phyloP scores from a whole-genome alignment of 2,888 invertebrate species.

The Drosophila nr. medialis region DNA sequence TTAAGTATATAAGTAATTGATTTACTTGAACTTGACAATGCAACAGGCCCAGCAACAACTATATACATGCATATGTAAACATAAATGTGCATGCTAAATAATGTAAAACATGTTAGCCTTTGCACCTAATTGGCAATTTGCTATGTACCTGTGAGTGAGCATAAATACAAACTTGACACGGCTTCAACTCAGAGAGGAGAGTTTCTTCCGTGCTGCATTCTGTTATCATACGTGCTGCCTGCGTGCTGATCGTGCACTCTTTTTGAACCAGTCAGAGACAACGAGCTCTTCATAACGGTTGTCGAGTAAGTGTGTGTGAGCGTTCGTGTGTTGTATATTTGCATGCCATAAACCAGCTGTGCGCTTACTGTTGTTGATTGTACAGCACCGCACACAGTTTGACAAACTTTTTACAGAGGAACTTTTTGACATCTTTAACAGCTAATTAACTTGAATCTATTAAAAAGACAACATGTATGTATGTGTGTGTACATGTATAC shows the following conservation, averaged over 20 bases:
- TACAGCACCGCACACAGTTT: slow-evolving; percentile 42
- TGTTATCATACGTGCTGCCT: slow-evolving; percentile 17
- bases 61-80: slow-evolving; percentile 12
- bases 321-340: not conserved
- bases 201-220: slow-evolving; percentile 10
- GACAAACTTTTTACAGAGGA: slow-evolving; percentile 7
- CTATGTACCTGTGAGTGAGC: slow-evolving; percentile 24
- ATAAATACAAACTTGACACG: slow-evolving; percentile 27
- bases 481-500: not conserved
- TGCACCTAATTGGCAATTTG: slow-evolving; percentile 42
- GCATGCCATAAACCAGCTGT: slow-evolving; percentile 22
- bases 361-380: slow-evolving; percentile 18
- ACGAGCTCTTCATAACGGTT: slow-evolving; percentile 17
- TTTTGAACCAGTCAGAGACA: not conserved
- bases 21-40: slow-evolving; percentile 76
- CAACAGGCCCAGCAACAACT: slow-evolving; percentile 43
- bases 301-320: not conserved
- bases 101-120: slow-evolving; percentile 57
- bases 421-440: slow-evolving; percentile 1
- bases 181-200: not conserved
- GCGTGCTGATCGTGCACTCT: slow-evolving; percentile 24
- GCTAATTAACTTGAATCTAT: slow-evolving; percentile 6
- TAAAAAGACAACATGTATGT: not conserved
- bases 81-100: slow-evolving; percentile 25
- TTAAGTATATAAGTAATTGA: slow-evolving; percentile 52